Base-by-base conservation (phyloP, 2,797 vertebrate genomes). In the Sebastes vulpes region DNA sequence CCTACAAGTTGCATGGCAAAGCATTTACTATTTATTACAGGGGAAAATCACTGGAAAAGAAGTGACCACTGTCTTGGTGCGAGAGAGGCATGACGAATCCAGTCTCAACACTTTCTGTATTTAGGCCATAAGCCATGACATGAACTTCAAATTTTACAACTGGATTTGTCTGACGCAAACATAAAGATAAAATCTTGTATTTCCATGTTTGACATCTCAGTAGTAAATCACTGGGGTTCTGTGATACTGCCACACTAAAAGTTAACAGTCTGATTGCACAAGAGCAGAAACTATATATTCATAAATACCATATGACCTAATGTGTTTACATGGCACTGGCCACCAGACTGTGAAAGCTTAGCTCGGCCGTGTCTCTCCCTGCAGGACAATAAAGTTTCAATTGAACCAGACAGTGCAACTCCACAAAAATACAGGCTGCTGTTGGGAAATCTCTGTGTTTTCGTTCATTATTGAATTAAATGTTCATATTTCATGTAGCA, bases 401-500 rank as follows among this genome's bases (percentile, higher is more conserved):
- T 83, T 89, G 77, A 87, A 89, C 52, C 78, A 81, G 83, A 91
- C 72, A 57, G 59, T 29, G 76, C 46, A 82, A 46, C 76, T 76
- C 52, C 31, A 65, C 56, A 75, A 63, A 85, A 89, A 78, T 68
- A 76, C 69, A 6, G 28, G 16, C 29, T 26, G 2, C 82, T 75
- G 23, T 70, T 68, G 86, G 88, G 92, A 90, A 84, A 89, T 77
- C 72, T 58, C 71, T 0, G 58, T 91, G 85, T 89, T 92, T 89
- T 86, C 31, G 11, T 88, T 90, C 83, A 76, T 93, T 89, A 93
- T 93, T 91, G 60, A 95, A 93, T 94, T 91, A 93, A 81, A 86
- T 35, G 66, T 85, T 94, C 81, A 29, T 59, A 72, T 92, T 87
- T 89, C 86, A 59, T 59, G 67, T 52, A 53, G 23, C 67, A 23